Evolutionary conservation across 2,888 invertebrate species (phyloP).

Genomic region (Lissocephala sabroskyi): DNA sequence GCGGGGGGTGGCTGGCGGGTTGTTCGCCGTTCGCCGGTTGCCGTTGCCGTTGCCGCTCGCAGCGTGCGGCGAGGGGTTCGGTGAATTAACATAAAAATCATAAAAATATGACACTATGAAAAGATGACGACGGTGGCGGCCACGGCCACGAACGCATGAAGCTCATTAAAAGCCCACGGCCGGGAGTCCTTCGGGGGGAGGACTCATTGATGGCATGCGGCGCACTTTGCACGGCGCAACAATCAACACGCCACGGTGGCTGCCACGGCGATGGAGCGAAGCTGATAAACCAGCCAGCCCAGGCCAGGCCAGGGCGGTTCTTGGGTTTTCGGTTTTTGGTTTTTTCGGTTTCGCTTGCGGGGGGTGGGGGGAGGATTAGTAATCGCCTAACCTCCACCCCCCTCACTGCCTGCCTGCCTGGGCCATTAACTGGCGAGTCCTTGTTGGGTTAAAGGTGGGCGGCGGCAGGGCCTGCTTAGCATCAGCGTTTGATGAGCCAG

Average conservation of each 20-base stretch:
- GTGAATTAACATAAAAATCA: conserved; percentile 67
- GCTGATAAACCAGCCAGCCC: conserved; percentile 51
- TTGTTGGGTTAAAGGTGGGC: conserved; percentile 29
- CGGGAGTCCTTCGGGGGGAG: no score
- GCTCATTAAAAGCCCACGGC: conserved; percentile 30
- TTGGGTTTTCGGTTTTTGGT: no score
- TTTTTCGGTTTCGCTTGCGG: no score
- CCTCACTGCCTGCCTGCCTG: conserved; percentile 12
- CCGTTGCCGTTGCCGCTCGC: no score
- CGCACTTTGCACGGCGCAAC: conserved; percentile 35
- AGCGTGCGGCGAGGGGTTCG: background rate
- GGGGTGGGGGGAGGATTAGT: conserved; percentile 53
- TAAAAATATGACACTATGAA: conserved; percentile 60
- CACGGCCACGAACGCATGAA: conserved; percentile 35
- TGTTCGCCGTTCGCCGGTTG: no score
- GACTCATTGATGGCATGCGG: conserved; percentile 1
- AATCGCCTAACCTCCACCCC: conserved; percentile 30
- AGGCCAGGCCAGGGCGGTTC: no score
- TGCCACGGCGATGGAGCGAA: conserved; percentile 16
- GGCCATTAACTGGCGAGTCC: conserved; percentile 19
- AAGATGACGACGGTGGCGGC: conserved; percentile 10
- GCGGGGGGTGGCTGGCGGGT: no score
- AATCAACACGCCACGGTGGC: conserved; percentile 41
- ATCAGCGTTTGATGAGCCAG: no score
- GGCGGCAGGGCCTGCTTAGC: conserved; percentile 37